Evolutionary conservation across 2,113 vertebrate species (phyloP), one percentile per base, ranked within the genome.

Genomic region (Xenus cinereus): DNA sequence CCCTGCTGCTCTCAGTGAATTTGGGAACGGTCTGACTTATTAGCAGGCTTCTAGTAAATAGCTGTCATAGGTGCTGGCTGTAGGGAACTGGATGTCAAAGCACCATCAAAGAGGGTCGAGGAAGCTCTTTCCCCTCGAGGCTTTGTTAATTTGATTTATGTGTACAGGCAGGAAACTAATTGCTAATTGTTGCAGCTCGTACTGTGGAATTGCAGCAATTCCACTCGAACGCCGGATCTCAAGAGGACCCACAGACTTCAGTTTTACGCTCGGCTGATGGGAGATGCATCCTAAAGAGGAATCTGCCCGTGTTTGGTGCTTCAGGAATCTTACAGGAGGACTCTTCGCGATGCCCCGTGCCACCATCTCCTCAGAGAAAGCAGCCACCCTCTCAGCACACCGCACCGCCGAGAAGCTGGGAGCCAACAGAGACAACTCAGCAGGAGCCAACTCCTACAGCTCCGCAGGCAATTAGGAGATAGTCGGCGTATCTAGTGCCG

Each of bases 101-200:
- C 77, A 93, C 45, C 72, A 86, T 75, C 87, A 94, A 83, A 94
- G 50, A 91, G 35, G 83, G 43, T 48, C 56, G 56, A 69, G 87
- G 89, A 93, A 95, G 77, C 37, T 62, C 81, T 62, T 82, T 57
- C 69, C 90, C 84, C 87, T 71, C 2, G 59, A 89, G 94, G 78
- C 82, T 95, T 94, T 72, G 85, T 89, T 89, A 93, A 95, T 97
- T 93, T 95, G 95, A 96, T 96, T 95, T 93, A 95, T 84, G 89
- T 87, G 85, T 53, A 77, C 74, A 95, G 82, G 85, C 90, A 96
- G 89, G 82, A 87, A 96, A 76, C 67, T 83, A 95, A 97, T 78
- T 95, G 87, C 76, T 95, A 92, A 93, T 82, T 91, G 90, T 77
- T 89, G 86, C 69, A 41, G 66, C 3, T 66, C 81, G 32, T 69